phyloP scores from a whole-genome alignment of 2,888 invertebrate species.

The Lottia gigantea region DNA sequence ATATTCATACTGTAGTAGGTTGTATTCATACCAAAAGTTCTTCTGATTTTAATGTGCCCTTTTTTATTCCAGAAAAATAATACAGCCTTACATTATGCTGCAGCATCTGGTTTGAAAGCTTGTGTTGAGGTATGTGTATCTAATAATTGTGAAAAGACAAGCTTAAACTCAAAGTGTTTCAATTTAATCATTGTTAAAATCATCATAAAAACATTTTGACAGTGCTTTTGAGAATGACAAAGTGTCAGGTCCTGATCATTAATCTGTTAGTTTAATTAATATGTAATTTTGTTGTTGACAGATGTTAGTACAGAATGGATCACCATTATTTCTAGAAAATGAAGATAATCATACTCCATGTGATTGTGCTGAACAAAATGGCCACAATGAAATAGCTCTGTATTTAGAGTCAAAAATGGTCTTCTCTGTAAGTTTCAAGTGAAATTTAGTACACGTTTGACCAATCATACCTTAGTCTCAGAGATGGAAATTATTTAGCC shows the following conservation, averaged over 20 bases:
- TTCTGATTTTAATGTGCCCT: background rate
- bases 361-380: constrained; percentile 75
- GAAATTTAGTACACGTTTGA: no score
- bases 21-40: no score
- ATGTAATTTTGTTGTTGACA: constrained; percentile 33
- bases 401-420: constrained; percentile 78
- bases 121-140: constrained; percentile 73
- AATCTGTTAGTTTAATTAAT: no score
- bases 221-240: no score
- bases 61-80: constrained; percentile 72
- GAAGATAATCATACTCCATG: constrained; percentile 76
- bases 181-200: no score
- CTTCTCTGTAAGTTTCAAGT: constrained; percentile 69
- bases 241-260: no score
- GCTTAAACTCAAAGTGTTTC: no score
- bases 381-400: constrained; percentile 75
- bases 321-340: constrained; percentile 76
- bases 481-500: no score
- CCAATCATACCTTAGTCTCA: no score
- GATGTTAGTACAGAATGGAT: constrained; percentile 73
- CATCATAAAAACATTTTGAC: no score
- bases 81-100: constrained; percentile 78
- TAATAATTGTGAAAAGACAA: no score
- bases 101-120: constrained; percentile 74
- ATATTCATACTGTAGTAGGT: no score